Evolutionary conservation across 2,888 invertebrate genomes (phyloP).

Genomic region (Augiades crinisus): DNA sequence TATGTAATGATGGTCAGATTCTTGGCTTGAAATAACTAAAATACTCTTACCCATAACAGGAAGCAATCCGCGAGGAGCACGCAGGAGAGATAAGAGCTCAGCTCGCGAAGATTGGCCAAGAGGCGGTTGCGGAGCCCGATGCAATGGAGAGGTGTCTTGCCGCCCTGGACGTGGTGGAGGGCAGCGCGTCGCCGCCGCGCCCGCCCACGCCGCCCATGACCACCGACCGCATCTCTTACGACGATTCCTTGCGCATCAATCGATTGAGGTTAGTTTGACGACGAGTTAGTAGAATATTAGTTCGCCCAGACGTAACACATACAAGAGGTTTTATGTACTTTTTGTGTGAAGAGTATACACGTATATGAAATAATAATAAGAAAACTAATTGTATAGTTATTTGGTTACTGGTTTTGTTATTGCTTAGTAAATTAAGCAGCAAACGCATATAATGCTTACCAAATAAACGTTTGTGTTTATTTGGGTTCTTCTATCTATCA

Average conservation of each 20-base stretch:
- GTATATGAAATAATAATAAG: too few species aligned
- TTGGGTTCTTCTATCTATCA: too few species aligned
- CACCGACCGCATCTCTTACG: slow-evolving; percentile 64
- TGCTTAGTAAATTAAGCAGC: too few species aligned
- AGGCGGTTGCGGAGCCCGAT: slow-evolving; percentile 62
- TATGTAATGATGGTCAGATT: too few species aligned
- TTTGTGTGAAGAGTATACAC: too few species aligned
- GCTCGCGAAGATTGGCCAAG: slow-evolving; percentile 62
- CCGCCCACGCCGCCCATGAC: slow-evolving; percentile 62
- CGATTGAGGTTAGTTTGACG: slow-evolving; percentile 48
- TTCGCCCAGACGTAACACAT: too few species aligned
- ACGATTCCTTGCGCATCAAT: slow-evolving; percentile 52
- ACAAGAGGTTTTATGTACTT: too few species aligned
- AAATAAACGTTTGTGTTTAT: too few species aligned
- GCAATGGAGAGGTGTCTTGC: slow-evolving; percentile 66
- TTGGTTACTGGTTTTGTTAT: too few species aligned
- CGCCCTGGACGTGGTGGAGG: slow-evolving; percentile 68
- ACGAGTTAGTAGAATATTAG: too few species aligned
- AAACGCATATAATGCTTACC: too few species aligned
- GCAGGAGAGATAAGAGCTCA: slow-evolving; percentile 55
- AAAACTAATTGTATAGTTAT: too few species aligned
- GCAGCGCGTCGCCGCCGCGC: slow-evolving; percentile 55
- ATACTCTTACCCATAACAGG: slow-evolving; percentile 38
- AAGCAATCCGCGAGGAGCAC: slow-evolving; percentile 58
- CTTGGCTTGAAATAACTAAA: neutral